Conservation (phyloP, 2,113 vertebrate species). For the Poeciliopsis prolifica region DNA sequence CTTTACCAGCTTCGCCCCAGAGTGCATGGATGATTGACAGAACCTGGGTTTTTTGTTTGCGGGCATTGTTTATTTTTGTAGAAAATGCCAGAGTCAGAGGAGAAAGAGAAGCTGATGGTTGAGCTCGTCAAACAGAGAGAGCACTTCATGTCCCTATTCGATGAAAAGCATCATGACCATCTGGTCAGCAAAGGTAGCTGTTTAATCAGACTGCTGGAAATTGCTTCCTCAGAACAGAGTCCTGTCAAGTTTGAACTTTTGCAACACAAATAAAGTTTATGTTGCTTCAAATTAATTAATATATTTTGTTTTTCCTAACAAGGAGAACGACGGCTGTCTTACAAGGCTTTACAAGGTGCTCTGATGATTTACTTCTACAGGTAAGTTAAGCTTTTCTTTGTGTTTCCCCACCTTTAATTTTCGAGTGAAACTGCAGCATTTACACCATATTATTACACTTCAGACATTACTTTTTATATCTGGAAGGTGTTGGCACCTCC, state of each 20-base stretch:
- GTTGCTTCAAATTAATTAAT: not conserved
- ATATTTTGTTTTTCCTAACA: not conserved
- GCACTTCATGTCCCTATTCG: conserved; percentile 87
- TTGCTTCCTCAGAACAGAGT: not conserved
- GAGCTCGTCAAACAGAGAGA: conserved; percentile 89
- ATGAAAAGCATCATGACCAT: conserved; percentile 92
- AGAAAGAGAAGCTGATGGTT: conserved; percentile 86
- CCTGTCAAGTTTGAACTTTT: not conserved
- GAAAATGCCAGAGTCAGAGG: conserved; percentile 84
- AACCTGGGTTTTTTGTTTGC: conserved; percentile 16
- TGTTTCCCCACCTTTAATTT: conserved; percentile 5
- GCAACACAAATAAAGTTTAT: not conserved
- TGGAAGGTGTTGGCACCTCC: conserved; percentile 1
- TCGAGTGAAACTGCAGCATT: not conserved
- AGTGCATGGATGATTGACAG: conserved; percentile 44
- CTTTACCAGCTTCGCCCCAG: conserved; percentile 14
- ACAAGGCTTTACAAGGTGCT: conserved; percentile 86
- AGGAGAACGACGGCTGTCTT: conserved; percentile 72
- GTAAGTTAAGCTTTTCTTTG: conserved; percentile 65
- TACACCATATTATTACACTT: not conserved
- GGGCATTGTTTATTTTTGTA: conserved; percentile 18
- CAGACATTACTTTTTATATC: conserved; percentile 2
- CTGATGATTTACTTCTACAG: conserved; percentile 99
- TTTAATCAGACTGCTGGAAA: not conserved
- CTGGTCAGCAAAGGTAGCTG: conserved; percentile 89